phyloP scores from a whole-genome alignment of 2,797 vertebrate species.

The Dendrocincla fuliginosa region DNA sequence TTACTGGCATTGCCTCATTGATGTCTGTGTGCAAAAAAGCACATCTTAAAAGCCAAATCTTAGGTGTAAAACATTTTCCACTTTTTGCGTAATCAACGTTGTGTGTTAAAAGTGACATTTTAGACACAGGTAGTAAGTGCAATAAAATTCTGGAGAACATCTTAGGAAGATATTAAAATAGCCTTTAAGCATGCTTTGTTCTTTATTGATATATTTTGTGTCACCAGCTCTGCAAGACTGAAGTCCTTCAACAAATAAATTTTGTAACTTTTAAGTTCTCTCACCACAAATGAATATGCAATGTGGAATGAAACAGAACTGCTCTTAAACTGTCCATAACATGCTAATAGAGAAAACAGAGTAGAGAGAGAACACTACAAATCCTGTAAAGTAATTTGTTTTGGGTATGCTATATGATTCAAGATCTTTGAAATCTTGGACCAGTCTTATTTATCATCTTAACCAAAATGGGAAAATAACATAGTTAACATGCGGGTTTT shows the following conservation, averaged over 20 bases:
- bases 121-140: neutral
- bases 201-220: neutral
- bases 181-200: neutral
- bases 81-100: neutral
- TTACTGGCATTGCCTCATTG: neutral
- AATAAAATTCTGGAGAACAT: neutral
- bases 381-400: neutral
- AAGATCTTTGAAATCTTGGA: neutral
- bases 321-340: neutral
- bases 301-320: neutral
- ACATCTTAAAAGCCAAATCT: neutral
- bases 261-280: neutral
- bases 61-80: neutral
- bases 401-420: neutral
- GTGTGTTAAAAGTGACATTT: neutral
- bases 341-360: neutral
- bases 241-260: neutral
- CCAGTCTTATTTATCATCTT: neutral
- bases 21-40: neutral
- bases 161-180: neutral
- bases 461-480: neutral
- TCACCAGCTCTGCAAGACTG: neutral
- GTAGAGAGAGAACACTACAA: neutral
- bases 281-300: neutral
- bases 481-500: neutral